Conservation (phyloP, 2,113 vertebrate genomes). For the Strix aluco region DNA sequence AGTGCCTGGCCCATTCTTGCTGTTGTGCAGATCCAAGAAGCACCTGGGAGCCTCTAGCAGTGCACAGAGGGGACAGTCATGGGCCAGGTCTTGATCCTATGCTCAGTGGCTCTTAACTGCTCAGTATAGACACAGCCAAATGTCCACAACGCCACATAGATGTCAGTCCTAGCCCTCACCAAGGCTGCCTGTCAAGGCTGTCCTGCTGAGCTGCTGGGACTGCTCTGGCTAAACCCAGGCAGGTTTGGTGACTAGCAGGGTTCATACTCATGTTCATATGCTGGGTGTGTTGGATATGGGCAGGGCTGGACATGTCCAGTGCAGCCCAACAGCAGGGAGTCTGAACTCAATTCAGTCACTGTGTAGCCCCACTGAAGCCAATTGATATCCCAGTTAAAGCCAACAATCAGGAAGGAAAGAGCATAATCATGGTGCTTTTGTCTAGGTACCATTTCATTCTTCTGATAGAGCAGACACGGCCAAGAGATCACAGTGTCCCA, state of each 20-base stretch:
- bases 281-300: not conserved
- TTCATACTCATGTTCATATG: rapidly evolving
- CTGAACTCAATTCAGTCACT: not conserved
- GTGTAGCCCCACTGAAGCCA: not conserved
- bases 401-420: not conserved
- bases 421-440: not conserved
- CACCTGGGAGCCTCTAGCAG: not conserved
- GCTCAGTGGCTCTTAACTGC: not conserved
- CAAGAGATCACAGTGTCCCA: not conserved
- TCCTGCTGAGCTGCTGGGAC: not conserved
- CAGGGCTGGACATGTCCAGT: not conserved
- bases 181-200: not conserved
- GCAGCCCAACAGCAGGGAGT: not conserved
- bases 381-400: not conserved
- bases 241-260: not conserved
- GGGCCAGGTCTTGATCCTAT: not conserved
- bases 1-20: not conserved
- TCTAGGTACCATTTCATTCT: not conserved
- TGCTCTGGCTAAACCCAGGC: not conserved
- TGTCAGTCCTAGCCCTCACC: no score
- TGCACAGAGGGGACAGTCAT: not conserved
- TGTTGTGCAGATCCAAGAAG: not conserved
- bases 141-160: not conserved
- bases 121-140: not conserved
- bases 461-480: not conserved